Base-by-base conservation (phyloP, 2,888 invertebrate genomes). In the Hemicrepidius hirtus region DNA sequence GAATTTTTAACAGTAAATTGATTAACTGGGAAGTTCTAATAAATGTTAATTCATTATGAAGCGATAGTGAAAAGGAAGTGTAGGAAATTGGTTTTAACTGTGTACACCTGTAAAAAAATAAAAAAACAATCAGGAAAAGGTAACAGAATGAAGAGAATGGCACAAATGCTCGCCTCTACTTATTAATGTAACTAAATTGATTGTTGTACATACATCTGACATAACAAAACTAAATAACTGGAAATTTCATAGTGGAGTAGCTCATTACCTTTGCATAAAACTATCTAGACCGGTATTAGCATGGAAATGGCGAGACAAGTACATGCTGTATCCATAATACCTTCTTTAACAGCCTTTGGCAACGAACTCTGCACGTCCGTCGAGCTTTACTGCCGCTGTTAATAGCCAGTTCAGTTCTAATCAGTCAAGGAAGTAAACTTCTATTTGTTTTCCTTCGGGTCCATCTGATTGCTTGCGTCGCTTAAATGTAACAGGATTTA, bases 281-380 rank as follows among this genome's bases (percentile, higher is more conserved):
- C 73, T 60, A 73, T 75, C 75, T 67, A 64, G 73, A 70, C 70
- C 55, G 66, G 70, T 63, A 71, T 74, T 74, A 70, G 70, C 74
- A 71, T 70, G 60, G 74, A 71, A 74, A 74, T 67, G 46, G 68
- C 64, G 64, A 65, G 68, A 70, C 73, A 64, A 67, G 70, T 68
- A 70, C 62, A 73, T 32, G 66, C 65, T 55, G 63, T 64, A 67
- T 62, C 70, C 55, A 63, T 69, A 70, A 73, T 69, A 73, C 71
- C 65, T 62, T 64, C 71, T 70, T 65, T 74, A 62, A 68, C 64
- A 60, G 73, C 73, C 70, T 57, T 73, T 59, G 63, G 75, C 73
- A 75, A 57, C 57, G 73, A 75, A 73, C 75, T 75, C 50, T 55
- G 64, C 50, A 69, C 53, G 68, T 69, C 62, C 62, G 53, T 44